phyloP scores from a whole-genome alignment of 2,888 invertebrate species.

The Mycalesis mineus region DNA sequence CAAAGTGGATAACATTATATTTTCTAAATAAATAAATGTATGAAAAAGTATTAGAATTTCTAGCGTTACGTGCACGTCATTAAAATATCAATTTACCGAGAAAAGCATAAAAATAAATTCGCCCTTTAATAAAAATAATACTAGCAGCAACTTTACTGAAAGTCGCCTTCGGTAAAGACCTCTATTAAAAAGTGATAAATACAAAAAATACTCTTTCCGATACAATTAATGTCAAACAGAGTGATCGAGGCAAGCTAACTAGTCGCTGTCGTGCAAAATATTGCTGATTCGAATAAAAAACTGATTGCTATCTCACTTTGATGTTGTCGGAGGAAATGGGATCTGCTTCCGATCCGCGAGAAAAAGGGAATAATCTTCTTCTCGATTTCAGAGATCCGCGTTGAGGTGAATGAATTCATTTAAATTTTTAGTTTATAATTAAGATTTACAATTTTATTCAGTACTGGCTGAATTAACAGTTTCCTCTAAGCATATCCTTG shows the following conservation, averaged over 20 bases:
- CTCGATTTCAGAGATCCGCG: slow-evolving; percentile 58
- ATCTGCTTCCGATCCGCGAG: slow-evolving; percentile 73
- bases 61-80: too few relatives aligned
- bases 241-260: slow-evolving; percentile 43
- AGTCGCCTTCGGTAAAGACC: not conserved
- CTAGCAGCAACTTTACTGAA: not conserved
- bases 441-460: too few relatives aligned
- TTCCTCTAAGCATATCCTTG: too few relatives aligned
- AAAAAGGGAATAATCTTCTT: slow-evolving; percentile 71
- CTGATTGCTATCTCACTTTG: slow-evolving; percentile 76
- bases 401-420: not conserved
- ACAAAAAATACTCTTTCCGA: slow-evolving; percentile 17
- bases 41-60: too few relatives aligned
- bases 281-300: slow-evolving; percentile 75
- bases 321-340: slow-evolving; percentile 77
- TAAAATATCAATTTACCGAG: too few relatives aligned
- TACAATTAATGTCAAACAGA: slow-evolving; percentile 35
- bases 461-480: too few relatives aligned
- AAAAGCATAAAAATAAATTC: too few relatives aligned
- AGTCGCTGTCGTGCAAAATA: slow-evolving; percentile 65
- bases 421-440: not conserved
- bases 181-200: slow-evolving; percentile 11
- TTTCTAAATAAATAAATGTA: too few relatives aligned
- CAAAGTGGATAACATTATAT: too few relatives aligned
- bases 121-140: too few relatives aligned